A percentile compares a stretch with the other conserved stretches of the same genome.
These are phyloP conservation scores for Leptinotarsa peninsularis DNA, from an alignment of 2,888 invertebrate genomes.

Conservation along the genomic window DNA sequence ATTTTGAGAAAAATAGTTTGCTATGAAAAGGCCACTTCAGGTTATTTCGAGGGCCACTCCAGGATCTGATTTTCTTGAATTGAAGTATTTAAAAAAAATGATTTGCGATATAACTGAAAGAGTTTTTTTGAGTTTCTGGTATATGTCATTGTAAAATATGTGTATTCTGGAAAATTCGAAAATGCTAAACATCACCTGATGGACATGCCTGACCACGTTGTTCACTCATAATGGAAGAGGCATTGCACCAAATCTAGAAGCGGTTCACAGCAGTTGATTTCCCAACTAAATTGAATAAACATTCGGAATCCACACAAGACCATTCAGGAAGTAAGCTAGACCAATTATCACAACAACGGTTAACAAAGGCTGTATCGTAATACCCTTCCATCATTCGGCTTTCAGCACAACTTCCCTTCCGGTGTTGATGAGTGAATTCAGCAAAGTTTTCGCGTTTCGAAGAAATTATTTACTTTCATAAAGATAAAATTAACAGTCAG, in stretches of 20 bases:
- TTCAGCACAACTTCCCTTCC: slow-evolving; percentile 22
- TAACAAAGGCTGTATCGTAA: neutral
- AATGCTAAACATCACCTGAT: neutral
- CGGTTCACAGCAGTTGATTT: neutral
- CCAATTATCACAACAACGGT: slow-evolving; percentile 13
- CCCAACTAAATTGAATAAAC: slow-evolving; percentile 1
- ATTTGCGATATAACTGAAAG: too few relatives aligned
- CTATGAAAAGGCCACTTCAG: too few relatives aligned
- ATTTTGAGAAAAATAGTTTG: too few relatives aligned
- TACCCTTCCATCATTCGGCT: neutral
- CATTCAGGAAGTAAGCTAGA: neutral
- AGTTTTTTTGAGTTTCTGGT: too few relatives aligned
- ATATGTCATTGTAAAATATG: too few relatives aligned
- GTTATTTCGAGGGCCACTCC: too few relatives aligned
- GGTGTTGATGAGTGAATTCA: slow-evolving; percentile 26
- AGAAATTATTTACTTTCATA: slow-evolving; percentile 35
- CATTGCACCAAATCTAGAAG: neutral
- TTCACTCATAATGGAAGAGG: neutral
- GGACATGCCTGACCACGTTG: neutral
- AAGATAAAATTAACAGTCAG: slow-evolving; percentile 34
- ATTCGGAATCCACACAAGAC: neutral
- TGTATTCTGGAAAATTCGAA: too few relatives aligned
- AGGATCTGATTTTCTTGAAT: too few relatives aligned
- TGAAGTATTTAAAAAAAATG: too few relatives aligned
- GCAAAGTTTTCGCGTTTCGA: slow-evolving; percentile 29